phyloP scores from a whole-genome alignment of 2,113 vertebrate genomes.

The Hydrolagus affinis region DNA sequence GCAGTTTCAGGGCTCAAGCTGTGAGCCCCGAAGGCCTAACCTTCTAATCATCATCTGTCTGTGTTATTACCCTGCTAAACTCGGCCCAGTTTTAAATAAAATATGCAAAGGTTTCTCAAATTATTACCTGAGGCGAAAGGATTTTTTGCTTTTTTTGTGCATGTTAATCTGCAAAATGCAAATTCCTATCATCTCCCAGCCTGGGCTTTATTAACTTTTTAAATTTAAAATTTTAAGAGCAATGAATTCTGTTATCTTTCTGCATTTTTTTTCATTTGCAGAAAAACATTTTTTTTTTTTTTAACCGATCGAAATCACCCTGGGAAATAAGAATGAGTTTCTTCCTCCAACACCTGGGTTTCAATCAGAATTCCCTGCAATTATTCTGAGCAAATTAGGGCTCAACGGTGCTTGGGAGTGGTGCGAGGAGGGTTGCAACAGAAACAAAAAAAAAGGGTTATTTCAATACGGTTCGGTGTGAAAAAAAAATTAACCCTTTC shows the following conservation, averaged over 20 bases:
- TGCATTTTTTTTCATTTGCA: conserved; percentile 39
- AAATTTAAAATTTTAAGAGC: conserved; percentile 40
- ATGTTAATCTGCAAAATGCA: conserved; percentile 70
- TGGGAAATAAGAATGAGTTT: conserved; percentile 39
- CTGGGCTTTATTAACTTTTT: conserved; percentile 52
- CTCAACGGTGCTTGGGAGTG: neutral
- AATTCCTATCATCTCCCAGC: conserved; percentile 48
- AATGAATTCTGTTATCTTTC: conserved; percentile 39
- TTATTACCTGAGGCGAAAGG: conserved; percentile 56
- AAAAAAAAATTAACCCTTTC: conserved; percentile 15
- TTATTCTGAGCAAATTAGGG: conserved; percentile 33
- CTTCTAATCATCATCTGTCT: conserved; percentile 55
- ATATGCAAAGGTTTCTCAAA: conserved; percentile 72
- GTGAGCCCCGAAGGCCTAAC: conserved; percentile 50
- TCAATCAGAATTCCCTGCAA: conserved; percentile 40
- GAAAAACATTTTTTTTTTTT: conserved; percentile 41
- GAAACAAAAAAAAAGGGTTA: conserved; percentile 26
- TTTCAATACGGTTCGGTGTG: conserved; percentile 25
- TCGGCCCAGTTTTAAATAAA: conserved; percentile 67
- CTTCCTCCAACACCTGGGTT: conserved; percentile 36
- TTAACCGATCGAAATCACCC: conserved; percentile 33
- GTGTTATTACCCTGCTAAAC: conserved; percentile 66
- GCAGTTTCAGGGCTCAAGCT: conserved; percentile 38
- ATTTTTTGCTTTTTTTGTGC: conserved; percentile 55
- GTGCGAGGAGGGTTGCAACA: conserved; percentile 16